Evolutionary conservation across 2,797 vertebrate genomes (phyloP), one percentile per base, ranked within the genome.

Genomic region (Mormyrops attenuatus): DNA sequence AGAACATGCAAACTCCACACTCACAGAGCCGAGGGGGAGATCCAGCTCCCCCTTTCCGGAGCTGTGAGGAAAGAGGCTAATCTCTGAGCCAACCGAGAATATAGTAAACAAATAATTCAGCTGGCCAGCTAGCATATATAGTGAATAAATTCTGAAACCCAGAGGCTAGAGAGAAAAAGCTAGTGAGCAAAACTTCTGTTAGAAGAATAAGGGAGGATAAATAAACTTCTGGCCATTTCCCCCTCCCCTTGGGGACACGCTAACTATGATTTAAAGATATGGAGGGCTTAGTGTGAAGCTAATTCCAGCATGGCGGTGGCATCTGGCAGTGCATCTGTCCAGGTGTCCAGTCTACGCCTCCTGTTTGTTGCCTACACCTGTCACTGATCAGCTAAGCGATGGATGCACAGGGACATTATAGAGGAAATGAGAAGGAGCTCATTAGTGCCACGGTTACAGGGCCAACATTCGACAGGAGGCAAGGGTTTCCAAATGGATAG

Each of bases 111-210:
- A n/a, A 80, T 44, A 44, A 41, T 44, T 44, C 73, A 44, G 15
- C 73, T 80, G 73, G 34, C 73, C 38, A 20, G 38, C 73, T 80
- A 41, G 20, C 73, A 49, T 86, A 86, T 52, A 52, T 86, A 13
- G 84, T 52, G 22, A 86, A 86, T 86, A 53, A 52, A 86, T 86
- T 80, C 73, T 44, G 50, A 86, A 86, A 86, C 84, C 84, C 49
- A 53, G 84, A 53, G 84, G 84, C 47, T 53, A 50, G 20, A 50
- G 22, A 34, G 47, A 26, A 52, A 49, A 52, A 52, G 20, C n/a
- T 7, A 86, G 22, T 20, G 38, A 80, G 73, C 5, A 0, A 80
- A 80, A 86, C 49, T 53, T 34, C 84, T 86, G 26, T 53, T 49
- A 52, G 47, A 30, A 30, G 20, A 53, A 53, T 34, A 53, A 30